Evolutionary conservation across 1,140 invertebrate species (phyloP), one percentile per base, ranked within the genome.

Genomic region (Drosophila malerkotliana): DNA sequence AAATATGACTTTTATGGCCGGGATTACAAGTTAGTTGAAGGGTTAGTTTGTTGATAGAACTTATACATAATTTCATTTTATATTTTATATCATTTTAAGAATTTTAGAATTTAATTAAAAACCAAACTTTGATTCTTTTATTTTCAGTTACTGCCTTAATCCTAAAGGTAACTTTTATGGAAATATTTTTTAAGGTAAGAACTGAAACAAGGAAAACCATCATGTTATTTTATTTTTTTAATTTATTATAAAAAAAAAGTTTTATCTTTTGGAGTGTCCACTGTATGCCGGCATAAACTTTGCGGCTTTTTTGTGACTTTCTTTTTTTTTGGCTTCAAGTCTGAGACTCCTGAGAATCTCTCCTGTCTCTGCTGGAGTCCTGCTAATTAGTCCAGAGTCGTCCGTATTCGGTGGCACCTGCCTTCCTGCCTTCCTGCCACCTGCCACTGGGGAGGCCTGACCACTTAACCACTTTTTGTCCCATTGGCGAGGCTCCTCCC

Each of bases 331-430:
- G 37, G 15, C 58, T 52, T n/a, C 30, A 60, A 12, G 47, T 26
- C 6, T n/a, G n/a, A n/a, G 18, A 26, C 57, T 24, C 28, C 44
- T 39, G 28, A 34, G 12, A 9, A 21, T 45, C 18, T 18, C 1
- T 5, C 32, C 32, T 32, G 32, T 32, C 32, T 32, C 32, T 32
- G 32, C 39, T 41, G 39, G 41, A 44, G 37, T 62, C 51, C 59
- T 26, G 37, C 49, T 54, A 62, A 62, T 62, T 62, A 62, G 21
- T 32, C 48, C 4, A 12, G 49, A 34, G 34, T 53, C 34, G 28
- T 9, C 41, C 41, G 14, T 45, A 21, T 61, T 41, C 45, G 28
- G 30, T 59, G 57, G n/a, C 57, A 59, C 44, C 30, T 53, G 24
- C 28, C 48, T 18, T 44, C 44, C 30, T 53, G 24, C 28, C 48